A percentile compares a stretch with the other conserved stretches of the same genome.
Conservation (phyloP, 2,797 vertebrate species). For the Phyllotis vaccarum region DNA sequence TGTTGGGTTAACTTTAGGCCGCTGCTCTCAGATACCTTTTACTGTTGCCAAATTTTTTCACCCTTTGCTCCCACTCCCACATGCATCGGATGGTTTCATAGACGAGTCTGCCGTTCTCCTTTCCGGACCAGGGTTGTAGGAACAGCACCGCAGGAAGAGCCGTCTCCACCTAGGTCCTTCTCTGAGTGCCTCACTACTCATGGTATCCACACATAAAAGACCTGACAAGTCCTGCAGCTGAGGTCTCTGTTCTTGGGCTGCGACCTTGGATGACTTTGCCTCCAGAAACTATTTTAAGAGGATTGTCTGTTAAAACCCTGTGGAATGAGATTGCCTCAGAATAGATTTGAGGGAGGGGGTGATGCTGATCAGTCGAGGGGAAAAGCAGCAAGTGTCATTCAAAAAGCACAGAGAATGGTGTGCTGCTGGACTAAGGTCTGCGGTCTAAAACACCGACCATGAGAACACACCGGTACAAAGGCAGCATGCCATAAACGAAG, state of each 20-base stretch:
- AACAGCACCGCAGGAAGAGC: background rate
- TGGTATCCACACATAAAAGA: background rate
- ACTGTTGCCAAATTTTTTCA: background rate
- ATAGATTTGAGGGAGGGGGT: background rate
- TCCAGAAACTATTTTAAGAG: slow-evolving; percentile 68
- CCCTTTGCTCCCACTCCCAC: background rate
- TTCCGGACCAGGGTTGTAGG: background rate
- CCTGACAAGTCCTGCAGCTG: slow-evolving; percentile 43
- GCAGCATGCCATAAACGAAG: background rate
- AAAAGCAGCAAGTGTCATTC: slow-evolving; percentile 26
- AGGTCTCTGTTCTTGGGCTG: slow-evolving; percentile 11
- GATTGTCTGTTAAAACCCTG: slow-evolving; percentile 51
- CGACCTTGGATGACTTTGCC: slow-evolving; percentile 38
- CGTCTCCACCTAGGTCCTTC: background rate
- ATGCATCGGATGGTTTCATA: background rate
- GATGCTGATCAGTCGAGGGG: background rate
- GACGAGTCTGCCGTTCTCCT: background rate
- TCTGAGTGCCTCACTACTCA: background rate
- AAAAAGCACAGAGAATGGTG: background rate
- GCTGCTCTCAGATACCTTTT: background rate
- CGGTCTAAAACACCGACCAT: background rate
- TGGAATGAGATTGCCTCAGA: slow-evolving; percentile 50
- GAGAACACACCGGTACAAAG: too few species aligned
- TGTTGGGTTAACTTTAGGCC: background rate
- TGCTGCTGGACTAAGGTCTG: fast-evolving